Evolutionary conservation across 2,113 vertebrate species (phyloP).

Genomic region (Pogona vitticeps): DNA sequence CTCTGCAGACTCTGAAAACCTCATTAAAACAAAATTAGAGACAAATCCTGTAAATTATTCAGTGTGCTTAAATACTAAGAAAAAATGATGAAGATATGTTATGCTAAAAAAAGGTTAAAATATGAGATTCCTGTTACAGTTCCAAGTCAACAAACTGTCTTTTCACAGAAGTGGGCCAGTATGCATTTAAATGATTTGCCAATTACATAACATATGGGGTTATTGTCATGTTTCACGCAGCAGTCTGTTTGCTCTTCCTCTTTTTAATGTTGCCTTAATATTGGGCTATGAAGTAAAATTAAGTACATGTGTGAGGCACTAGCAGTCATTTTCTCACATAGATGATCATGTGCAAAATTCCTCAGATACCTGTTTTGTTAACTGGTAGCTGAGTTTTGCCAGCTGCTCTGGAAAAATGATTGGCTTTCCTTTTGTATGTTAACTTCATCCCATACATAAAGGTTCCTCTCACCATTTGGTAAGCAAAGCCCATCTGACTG

Average conservation of each 20-base stretch:
- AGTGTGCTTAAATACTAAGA: slow-evolving; percentile 46
- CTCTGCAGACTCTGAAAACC: slow-evolving; percentile 25
- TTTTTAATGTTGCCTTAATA: slow-evolving; percentile 1
- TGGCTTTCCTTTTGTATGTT: slow-evolving; percentile 29
- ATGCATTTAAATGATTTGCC: slow-evolving; percentile 13
- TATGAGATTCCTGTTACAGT: not conserved
- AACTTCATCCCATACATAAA: not conserved
- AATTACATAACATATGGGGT: rapidly evolving
- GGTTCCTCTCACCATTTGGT: slow-evolving; percentile 40
- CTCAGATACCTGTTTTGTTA: slow-evolving; percentile 28
- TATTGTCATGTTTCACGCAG: not conserved
- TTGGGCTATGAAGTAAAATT: slow-evolving; percentile 35
- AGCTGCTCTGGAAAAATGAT: not conserved
- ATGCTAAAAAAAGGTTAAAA: slow-evolving; percentile 45
- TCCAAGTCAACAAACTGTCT: slow-evolving; percentile 25
- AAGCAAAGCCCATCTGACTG: slow-evolving; percentile 25
- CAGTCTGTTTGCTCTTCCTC: not conserved
- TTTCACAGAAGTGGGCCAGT: not conserved
- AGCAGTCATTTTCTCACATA: not conserved
- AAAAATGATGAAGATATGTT: slow-evolving; percentile 29
- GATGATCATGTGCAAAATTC: slow-evolving; percentile 25
- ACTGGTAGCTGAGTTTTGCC: not conserved
- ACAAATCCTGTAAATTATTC: slow-evolving; percentile 44
- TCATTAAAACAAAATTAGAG: slow-evolving; percentile 39
- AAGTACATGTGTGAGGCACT: not conserved